Percentiles rank a stretch among this genome's conserved stretches.
Conservation (phyloP, 1,140 invertebrate species). For the Helicoverpa zea region DNA sequence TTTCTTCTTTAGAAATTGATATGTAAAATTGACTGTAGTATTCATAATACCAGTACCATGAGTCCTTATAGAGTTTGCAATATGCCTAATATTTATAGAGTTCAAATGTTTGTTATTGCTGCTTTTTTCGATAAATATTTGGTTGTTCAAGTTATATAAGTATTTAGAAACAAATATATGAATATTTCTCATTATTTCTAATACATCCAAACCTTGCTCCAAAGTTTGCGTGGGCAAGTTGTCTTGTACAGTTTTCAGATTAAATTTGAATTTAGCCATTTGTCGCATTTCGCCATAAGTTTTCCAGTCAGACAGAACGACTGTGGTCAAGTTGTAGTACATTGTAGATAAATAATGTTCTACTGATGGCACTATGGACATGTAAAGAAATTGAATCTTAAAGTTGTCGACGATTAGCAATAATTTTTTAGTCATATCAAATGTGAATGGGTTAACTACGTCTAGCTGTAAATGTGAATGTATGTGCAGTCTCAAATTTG, state of each 20-base stretch:
- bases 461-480: conserved; percentile 96
- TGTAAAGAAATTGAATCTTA: conserved; percentile 78
- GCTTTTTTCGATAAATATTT: conserved; percentile 97
- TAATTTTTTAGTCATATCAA: conserved; percentile 84
- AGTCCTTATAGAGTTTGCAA: conserved; percentile 99
- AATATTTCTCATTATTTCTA: conserved; percentile 99
- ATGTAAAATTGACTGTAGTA: conserved; percentile 98
- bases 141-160: conserved; percentile 98
- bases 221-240: conserved; percentile 98
- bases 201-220: conserved; percentile 98
- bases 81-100: conserved; percentile 97
- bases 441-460: conserved; percentile 91
- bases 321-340: conserved; percentile 99
- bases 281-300: conserved; percentile 98
- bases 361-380: conserved; percentile 87
- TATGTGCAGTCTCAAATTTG: conserved; percentile 95
- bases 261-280: conserved; percentile 95
- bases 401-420: conserved; percentile 87
- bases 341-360: conserved; percentile 98
- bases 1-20: conserved; percentile 98
- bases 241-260: conserved; percentile 94
- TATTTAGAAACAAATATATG: conserved; percentile 98
- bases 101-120: conserved; percentile 98
- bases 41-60: conserved; percentile 99
- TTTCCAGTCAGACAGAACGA: conserved; percentile 99